These are phyloP conservation scores for Asteroscopus sphinx DNA, from an alignment of 2,888 invertebrate species.

Conservation along the genomic window DNA sequence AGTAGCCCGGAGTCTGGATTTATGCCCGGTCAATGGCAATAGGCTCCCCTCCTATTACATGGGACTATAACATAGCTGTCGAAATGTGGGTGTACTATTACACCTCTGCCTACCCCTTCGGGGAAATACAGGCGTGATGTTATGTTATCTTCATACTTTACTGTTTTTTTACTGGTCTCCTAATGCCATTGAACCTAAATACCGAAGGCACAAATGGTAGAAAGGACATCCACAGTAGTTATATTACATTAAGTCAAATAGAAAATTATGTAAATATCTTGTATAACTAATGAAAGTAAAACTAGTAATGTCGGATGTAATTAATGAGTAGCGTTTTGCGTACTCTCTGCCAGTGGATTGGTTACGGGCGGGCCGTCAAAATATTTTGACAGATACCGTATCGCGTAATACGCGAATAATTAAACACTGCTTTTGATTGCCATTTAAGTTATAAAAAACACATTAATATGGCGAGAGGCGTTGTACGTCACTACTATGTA, in stretches of 20 bases:
- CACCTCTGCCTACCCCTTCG: too few relatives aligned
- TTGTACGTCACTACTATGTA: conserved; percentile 11
- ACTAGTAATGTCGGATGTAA: conserved; percentile 78
- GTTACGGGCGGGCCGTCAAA: conserved; percentile 59
- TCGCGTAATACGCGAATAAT: conserved; percentile 55
- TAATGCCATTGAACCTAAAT: conserved; percentile 18
- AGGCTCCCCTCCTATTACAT: too few relatives aligned
- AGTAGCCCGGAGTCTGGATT: too few relatives aligned
- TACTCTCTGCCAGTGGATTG: conserved; percentile 73
- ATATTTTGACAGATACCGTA: conserved; percentile 67
- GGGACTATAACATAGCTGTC: too few relatives aligned
- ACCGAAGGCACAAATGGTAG: conserved; percentile 20
- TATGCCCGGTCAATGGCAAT: too few relatives aligned
- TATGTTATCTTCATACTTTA: too few relatives aligned
- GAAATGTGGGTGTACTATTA: too few relatives aligned
- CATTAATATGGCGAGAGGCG: conserved; percentile 1
- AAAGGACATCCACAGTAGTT: conserved; percentile 38
- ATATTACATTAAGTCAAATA: conserved; percentile 60
- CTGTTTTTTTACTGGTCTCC: too few relatives aligned
- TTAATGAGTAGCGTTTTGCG: conserved; percentile 80
- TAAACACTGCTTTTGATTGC: conserved; percentile 39
- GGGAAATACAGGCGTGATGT: too few relatives aligned
- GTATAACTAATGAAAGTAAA: conserved; percentile 85
- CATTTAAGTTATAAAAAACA: conserved; percentile 24
- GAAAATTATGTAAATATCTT: conserved; percentile 77